phyloP scores from a whole-genome alignment of 2,797 vertebrate species.

The Rhinichthys osculus region DNA sequence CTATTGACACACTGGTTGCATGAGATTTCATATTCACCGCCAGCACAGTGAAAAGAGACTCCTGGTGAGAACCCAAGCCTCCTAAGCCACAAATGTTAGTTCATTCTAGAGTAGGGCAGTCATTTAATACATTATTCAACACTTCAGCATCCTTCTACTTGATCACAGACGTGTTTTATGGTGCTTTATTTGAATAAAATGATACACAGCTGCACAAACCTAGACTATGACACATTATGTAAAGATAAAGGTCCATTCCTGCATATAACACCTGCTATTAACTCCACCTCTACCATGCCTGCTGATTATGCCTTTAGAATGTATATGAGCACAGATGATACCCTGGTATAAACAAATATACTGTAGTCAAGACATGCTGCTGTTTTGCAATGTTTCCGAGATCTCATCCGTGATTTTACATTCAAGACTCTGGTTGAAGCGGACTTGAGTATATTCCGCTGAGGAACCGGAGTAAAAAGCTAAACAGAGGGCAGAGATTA shows the following conservation, averaged over 20 bases:
- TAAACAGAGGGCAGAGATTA: slow-evolving; percentile 29
- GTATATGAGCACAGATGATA: neutral
- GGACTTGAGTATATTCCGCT: neutral
- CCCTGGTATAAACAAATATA: neutral
- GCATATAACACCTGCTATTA: slow-evolving; percentile 38
- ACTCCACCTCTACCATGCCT: neutral
- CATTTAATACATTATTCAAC: slow-evolving; percentile 28
- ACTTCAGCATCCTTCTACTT: slow-evolving; percentile 9
- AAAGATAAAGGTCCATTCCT: slow-evolving; percentile 9
- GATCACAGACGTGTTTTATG: slow-evolving; percentile 14
- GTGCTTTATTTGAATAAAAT: slow-evolving; percentile 35
- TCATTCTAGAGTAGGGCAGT: neutral
- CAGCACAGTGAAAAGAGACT: neutral
- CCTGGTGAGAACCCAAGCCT: slow-evolving; percentile 25
- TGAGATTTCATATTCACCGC: slow-evolving; percentile 11
- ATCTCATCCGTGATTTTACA: neutral
- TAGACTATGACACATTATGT: slow-evolving; percentile 27
- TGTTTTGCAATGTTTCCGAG: neutral
- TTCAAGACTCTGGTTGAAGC: slow-evolving; percentile 10
- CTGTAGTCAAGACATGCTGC: neutral
- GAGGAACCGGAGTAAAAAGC: slow-evolving; percentile 18
- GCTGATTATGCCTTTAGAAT: slow-evolving; percentile 1
- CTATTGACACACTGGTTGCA: neutral
- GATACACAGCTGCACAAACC: slow-evolving; percentile 15
- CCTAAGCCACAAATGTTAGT: slow-evolving; percentile 5